Evolutionary conservation across 2,797 vertebrate genomes (phyloP).

Genomic region (Crenichthys baileyi): DNA sequence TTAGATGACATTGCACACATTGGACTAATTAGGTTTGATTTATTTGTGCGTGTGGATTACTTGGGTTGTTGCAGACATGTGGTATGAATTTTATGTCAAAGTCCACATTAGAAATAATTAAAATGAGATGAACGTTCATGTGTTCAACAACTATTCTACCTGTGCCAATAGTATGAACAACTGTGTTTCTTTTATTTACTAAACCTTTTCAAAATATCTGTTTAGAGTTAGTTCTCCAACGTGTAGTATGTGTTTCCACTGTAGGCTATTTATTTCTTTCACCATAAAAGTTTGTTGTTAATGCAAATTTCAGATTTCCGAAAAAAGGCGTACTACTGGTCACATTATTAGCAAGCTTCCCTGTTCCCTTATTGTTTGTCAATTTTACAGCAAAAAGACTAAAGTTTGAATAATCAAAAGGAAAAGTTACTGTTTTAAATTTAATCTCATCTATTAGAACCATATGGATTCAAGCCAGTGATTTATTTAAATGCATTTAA

Average conservation of each 20-base stretch:
- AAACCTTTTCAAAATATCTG: neutral
- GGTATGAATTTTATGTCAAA: neutral
- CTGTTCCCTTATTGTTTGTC: neutral
- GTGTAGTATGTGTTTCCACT: neutral
- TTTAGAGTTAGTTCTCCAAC: neutral
- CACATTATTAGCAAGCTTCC: neutral
- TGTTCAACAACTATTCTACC: neutral
- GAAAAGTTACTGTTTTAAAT: neutral
- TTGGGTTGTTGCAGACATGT: neutral
- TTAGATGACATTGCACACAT: no score
- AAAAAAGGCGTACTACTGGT: neutral
- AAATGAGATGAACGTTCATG: neutral
- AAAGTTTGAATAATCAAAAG: neutral
- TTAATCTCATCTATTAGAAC: neutral
- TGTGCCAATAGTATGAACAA: no score
- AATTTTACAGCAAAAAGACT: neutral
- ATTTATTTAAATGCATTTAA: slow-evolving; percentile 1
- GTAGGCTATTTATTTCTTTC: neutral
- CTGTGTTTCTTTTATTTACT: neutral
- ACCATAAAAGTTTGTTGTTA: neutral
- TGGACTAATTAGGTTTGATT: no score
- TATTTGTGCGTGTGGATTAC: no score
- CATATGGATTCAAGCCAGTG: neutral
- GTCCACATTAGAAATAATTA: neutral
- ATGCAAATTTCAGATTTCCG: neutral